Conservation (phyloP, 2,888 invertebrate genomes). For the Conistra vaccinii region DNA sequence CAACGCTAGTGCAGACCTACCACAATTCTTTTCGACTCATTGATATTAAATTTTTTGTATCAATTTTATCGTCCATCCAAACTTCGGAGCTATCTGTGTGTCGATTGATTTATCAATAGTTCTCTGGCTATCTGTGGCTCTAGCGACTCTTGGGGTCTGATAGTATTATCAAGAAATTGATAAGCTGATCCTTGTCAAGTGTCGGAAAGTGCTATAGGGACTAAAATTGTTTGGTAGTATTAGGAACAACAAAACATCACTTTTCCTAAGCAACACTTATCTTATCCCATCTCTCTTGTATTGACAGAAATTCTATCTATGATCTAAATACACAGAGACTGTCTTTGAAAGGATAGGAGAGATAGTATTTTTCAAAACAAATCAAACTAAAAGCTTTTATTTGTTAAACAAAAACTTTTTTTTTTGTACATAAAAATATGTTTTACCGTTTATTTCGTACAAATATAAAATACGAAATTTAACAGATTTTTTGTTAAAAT, state of each 20-base stretch:
- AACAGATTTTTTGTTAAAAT: too few relatives aligned
- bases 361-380: neutral
- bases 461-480: too few relatives aligned
- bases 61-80: neutral
- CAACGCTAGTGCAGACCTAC: too few relatives aligned
- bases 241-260: neutral
- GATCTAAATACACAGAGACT: neutral
- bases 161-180: conserved; percentile 19
- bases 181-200: conserved; percentile 8
- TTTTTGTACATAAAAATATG: too few relatives aligned
- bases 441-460: too few relatives aligned
- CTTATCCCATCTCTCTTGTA: neutral
- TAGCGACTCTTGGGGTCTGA: neutral
- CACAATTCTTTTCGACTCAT: neutral
- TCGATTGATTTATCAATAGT: conserved; percentile 5
- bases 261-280: neutral
- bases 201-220: neutral
- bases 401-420: too few relatives aligned
- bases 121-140: too few relatives aligned
- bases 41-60: neutral
- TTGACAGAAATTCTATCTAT: neutral
- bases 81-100: neutral
- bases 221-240: conserved; percentile 1
- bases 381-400: too few relatives aligned
- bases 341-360: neutral